Base-by-base conservation (phyloP, 2,113 vertebrate species). In the Saimiri boliviensis region DNA sequence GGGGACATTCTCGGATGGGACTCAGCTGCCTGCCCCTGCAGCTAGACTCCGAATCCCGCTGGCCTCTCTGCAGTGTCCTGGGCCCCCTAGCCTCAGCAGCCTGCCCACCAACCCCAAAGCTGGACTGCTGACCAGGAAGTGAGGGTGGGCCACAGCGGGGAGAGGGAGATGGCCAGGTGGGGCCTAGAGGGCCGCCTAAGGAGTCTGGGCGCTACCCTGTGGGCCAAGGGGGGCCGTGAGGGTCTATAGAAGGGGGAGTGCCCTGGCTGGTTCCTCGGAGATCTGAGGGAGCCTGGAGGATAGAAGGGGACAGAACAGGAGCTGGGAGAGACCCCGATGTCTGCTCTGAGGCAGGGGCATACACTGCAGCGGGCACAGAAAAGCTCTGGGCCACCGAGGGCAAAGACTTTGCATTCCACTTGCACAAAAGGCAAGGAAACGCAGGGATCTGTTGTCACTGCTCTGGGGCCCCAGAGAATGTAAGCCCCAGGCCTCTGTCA, bases 21-120 rank as follows among this genome's bases (percentile, higher is more conserved):
- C 56, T 20, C 23, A 16, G 66, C 42, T 21, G 0, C 19, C n/a
- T 3, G 0, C 20, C 49, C 10, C 37, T 4, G 45, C 0, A 2
- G 32, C 49, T 54, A 12, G 47, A 37, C 47, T 32, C 84, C 0
- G 9, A 25, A 30, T 3, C 27, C 63, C 30, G 76, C 7, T 10
- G n/a, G 19, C 16, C 63, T 16, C 2, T 17, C 11, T 11, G 20
- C 54, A 42, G 81, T 1, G 21, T 42, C 6, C 54, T 63, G 35
- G 4, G 68, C 12, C 66, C 54, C 63, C 70, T 13, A 3, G 23
- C 58, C 77, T 54, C 40, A 30, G 25, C 11, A 23, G 40, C 27
- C 95, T 20, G 0, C 17, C 35, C 40, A 2, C 17, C 12, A 40
- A 35, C 63, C 25, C 81, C 54, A 13, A 7, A 58, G 52, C 20